A percentile compares a stretch with the other conserved stretches of the same genome.
Evolutionary conservation across 2,888 invertebrate species (phyloP).

Genomic region (Erebia epiphron): DNA sequence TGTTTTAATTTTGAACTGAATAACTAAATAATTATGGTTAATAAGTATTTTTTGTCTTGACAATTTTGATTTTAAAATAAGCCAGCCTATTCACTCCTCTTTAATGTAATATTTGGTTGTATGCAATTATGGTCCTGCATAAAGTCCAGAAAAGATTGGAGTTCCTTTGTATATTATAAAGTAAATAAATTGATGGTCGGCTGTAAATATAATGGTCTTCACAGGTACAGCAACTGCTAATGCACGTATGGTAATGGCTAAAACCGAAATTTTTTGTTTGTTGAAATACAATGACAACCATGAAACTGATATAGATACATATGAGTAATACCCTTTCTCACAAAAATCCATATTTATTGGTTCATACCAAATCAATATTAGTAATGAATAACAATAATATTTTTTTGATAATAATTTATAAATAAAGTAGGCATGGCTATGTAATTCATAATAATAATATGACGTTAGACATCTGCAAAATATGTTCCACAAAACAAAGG

Average conservation of each 20-base stretch:
- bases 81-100: too few species aligned
- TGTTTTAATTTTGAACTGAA: too few species aligned
- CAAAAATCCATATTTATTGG: not conserved
- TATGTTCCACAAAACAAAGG: constrained; percentile 44
- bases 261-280: not conserved
- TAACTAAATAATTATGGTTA: too few species aligned
- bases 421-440: not conserved
- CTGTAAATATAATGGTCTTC: constrained; percentile 30
- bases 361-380: not conserved
- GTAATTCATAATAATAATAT: not conserved
- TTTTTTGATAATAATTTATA: not conserved
- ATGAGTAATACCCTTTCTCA: not conserved
- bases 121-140: constrained; percentile 17
- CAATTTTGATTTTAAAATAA: too few species aligned
- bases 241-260: constrained; percentile 10
- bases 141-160: constrained; percentile 33
- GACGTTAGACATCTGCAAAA: constrained; percentile 28
- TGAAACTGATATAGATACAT: not conserved
- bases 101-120: too few species aligned
- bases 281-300: not conserved
- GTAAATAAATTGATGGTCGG: constrained; percentile 36
- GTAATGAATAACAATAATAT: not conserved
- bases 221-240: not conserved
- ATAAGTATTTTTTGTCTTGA: too few species aligned
- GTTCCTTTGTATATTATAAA: constrained; percentile 31